Evolutionary conservation across 2,888 invertebrate species (phyloP).

Genomic region (Cryptops parisi): DNA sequence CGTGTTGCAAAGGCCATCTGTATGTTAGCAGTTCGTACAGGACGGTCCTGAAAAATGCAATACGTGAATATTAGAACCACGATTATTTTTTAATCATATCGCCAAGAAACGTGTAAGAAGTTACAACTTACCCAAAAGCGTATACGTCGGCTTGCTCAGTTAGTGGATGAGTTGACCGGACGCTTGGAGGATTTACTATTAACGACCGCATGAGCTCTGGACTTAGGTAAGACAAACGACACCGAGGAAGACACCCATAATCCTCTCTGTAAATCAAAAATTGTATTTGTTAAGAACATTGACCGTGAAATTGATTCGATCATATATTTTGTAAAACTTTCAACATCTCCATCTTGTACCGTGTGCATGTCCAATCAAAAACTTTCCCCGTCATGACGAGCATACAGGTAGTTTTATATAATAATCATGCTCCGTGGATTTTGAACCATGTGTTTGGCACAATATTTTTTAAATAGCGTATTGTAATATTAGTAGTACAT

Average conservation of each 20-base stretch:
- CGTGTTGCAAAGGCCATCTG: conserved; percentile 23
- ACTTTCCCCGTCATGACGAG: no score
- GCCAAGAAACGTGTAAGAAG: no score
- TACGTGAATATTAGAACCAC: no score
- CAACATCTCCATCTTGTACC: no score
- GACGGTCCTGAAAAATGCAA: conserved; percentile 25
- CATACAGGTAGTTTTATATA: background rate
- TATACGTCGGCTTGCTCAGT: conserved; percentile 27
- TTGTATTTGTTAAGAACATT: no score
- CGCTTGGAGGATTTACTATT: conserved; percentile 22
- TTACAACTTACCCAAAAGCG: conserved; percentile 27
- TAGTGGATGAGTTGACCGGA: conserved; percentile 19
- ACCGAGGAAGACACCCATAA: conserved; percentile 29
- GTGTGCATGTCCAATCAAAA: no score
- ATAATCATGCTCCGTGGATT: background rate
- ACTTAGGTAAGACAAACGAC: conserved; percentile 28
- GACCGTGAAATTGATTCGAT: no score
- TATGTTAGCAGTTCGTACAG: conserved; percentile 26
- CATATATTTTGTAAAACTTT: no score
- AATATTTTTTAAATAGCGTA: background rate
- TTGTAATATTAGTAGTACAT: background rate
- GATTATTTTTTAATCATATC: no score
- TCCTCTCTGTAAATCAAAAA: conserved; percentile 22
- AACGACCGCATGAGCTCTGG: conserved; percentile 26
- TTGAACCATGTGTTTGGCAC: no score